A percentile compares a stretch with the other conserved stretches of the same genome.
Evolutionary conservation across 2,888 invertebrate species (phyloP).

Genomic region (Cryptosula pallasiana): DNA sequence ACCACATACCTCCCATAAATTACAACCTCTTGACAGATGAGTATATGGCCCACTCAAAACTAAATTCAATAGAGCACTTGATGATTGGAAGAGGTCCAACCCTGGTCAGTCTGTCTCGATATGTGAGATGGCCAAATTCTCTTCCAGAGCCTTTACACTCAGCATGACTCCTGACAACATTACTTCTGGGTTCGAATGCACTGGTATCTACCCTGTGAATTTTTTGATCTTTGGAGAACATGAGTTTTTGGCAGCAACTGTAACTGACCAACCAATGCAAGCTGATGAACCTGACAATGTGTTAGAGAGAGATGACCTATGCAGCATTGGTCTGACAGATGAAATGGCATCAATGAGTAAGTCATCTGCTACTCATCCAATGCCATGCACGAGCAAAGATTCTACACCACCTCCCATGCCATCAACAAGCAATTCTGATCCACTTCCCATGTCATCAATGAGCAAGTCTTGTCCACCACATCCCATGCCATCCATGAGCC

Average conservation of each 20-base stretch:
- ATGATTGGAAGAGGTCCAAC: constrained; percentile 24
- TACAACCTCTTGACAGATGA: constrained; percentile 27
- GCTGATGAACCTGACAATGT: neutral
- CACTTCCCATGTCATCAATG: too few relatives aligned
- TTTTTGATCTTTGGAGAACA: neutral
- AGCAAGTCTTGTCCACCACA: too few relatives aligned
- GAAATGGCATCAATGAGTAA: too few relatives aligned
- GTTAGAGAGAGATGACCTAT: neutral
- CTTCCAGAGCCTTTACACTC: neutral
- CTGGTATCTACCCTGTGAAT: neutral
- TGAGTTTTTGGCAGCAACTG: neutral
- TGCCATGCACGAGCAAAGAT: too few relatives aligned
- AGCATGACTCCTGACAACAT: neutral
- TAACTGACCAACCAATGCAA: neutral
- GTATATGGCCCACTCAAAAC: constrained; percentile 26
- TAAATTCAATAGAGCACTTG: constrained; percentile 22
- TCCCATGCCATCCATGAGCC: too few relatives aligned
- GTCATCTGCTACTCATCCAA: too few relatives aligned
- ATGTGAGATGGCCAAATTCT: neutral
- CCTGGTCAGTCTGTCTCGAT: constrained; percentile 9
- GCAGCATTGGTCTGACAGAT: neutral
- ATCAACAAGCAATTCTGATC: too few relatives aligned
- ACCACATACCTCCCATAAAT: constrained; percentile 26
- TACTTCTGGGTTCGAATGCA: neutral
- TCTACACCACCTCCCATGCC: too few relatives aligned